phyloP scores from a whole-genome alignment of 1,140 invertebrate species.

The Tetramorium parvispinum region DNA sequence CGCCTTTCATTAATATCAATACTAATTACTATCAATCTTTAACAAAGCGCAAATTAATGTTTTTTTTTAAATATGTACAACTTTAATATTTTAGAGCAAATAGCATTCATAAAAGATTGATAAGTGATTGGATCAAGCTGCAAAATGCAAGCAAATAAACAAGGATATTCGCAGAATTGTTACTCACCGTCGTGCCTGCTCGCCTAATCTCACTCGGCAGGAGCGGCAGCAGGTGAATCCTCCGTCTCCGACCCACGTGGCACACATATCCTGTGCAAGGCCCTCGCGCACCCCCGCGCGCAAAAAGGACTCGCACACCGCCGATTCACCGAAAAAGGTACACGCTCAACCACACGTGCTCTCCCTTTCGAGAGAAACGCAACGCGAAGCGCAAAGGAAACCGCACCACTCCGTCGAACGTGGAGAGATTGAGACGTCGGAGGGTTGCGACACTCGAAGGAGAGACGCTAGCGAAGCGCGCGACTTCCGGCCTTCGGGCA shows the following conservation, averaged over 20 bases:
- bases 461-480: not conserved
- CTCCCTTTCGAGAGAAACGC: too few species aligned
- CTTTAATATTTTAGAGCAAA: not conserved
- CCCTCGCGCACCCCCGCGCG: conserved; percentile 13
- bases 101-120: not conserved
- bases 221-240: conserved; percentile 63
- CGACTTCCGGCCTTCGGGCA: conserved; percentile 45
- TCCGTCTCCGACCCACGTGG: conserved; percentile 63
- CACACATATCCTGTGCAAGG: conserved; percentile 63
- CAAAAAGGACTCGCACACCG: not conserved
- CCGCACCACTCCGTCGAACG: not conserved
- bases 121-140: not conserved
- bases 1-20: not conserved
- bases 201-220: conserved; percentile 64
- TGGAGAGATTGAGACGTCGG: not conserved
- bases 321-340: not conserved
- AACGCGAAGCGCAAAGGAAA: not conserved
- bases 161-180: not conserved
- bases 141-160: not conserved
- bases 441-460: not conserved
- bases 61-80: too few species aligned
- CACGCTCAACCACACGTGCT: not conserved
- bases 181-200: conserved; percentile 64
- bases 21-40: not conserved
- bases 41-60: not conserved